Evolutionary conservation across 2,888 invertebrate genomes (phyloP), one percentile per base, ranked within the genome.

Genomic region (Drosophila setosimentum): DNA sequence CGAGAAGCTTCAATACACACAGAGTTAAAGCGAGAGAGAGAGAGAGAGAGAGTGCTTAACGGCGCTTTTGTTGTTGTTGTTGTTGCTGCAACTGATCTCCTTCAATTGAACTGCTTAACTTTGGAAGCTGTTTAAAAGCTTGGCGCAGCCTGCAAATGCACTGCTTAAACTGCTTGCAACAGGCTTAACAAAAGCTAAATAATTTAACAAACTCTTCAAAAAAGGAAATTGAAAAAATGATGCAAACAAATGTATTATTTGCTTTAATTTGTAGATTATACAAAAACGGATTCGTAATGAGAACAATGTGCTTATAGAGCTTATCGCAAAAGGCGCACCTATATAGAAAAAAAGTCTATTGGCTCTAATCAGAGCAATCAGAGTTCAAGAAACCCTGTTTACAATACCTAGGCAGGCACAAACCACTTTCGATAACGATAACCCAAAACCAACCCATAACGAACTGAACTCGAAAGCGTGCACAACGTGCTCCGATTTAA

Each of bases 361-460:
- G 6, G n/a, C 30, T 21, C 51, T 65, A 67, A 76, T 79, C 77
- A 18, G 48, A 10, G 45, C 24, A 27, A 29, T 27, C 24, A 13
- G 77, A 49, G 79, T 79, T 79, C 73, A 80, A 80, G 45, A 80
- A 77, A 79, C 77, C 78, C 73, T 67, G 40, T 13, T 33, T 16
- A 57, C 48, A 27, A 37, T 66, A 76, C 81, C 80, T 80, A 80
- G 67, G 72, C 60, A 76, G 58, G 62, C 55, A 10, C 24, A 58
- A 54, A 80, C 32, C 69, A 69, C 75, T 78, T 72, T 80, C 54
- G 89, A 86, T 89, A 86, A 87, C 57, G 86, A 86, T 86, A 89
- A 87, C 86, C 88, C 80, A 62, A 54, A 62, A n/a, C 48, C 74
- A 70, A 68, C 70, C 88, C 80, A 62, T 57, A 62, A 24, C 53